Conservation (phyloP, 2,113 vertebrate genomes). For the Mirounga angustirostris region DNA sequence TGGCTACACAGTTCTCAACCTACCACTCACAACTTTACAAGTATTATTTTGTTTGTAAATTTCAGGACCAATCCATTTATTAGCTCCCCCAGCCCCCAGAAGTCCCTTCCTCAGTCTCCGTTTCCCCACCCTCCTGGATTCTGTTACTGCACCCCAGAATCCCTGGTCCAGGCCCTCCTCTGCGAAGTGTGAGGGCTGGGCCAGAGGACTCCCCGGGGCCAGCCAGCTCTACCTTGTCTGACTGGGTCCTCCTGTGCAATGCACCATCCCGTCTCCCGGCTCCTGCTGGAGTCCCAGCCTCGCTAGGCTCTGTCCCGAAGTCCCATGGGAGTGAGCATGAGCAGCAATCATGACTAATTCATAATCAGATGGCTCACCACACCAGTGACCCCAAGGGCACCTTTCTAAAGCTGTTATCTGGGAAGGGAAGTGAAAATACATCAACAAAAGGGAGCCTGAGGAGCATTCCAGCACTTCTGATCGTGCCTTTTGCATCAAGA, state of each 20-base stretch:
- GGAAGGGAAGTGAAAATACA: slow-evolving; percentile 68
- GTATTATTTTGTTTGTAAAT: background rate
- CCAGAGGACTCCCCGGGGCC: background rate
- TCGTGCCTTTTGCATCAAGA: background rate
- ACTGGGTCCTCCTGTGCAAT: rapidly evolving
- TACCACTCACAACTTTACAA: background rate
- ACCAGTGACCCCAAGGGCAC: slow-evolving; percentile 32
- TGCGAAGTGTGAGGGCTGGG: background rate
- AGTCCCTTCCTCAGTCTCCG: background rate
- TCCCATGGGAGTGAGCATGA: background rate
- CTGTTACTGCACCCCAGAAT: too few relatives aligned
- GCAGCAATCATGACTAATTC: rapidly evolving
- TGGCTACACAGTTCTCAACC: background rate
- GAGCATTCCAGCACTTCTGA: slow-evolving; percentile 46
- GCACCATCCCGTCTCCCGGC: background rate
- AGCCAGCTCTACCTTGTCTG: background rate
- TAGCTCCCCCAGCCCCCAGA: background rate
- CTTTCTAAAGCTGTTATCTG: slow-evolving; percentile 67
- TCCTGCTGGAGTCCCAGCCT: rapidly evolving
- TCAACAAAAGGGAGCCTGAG: slow-evolving; percentile 11
- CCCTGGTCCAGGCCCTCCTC: background rate
- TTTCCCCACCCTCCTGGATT: background rate
- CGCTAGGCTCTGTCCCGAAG: rapidly evolving
- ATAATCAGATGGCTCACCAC: background rate
- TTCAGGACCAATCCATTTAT: background rate